A percentile compares a stretch with the other conserved stretches of the same genome.
Conservation (phyloP, 2,113 vertebrate species). For the Bettongia penicillata region DNA sequence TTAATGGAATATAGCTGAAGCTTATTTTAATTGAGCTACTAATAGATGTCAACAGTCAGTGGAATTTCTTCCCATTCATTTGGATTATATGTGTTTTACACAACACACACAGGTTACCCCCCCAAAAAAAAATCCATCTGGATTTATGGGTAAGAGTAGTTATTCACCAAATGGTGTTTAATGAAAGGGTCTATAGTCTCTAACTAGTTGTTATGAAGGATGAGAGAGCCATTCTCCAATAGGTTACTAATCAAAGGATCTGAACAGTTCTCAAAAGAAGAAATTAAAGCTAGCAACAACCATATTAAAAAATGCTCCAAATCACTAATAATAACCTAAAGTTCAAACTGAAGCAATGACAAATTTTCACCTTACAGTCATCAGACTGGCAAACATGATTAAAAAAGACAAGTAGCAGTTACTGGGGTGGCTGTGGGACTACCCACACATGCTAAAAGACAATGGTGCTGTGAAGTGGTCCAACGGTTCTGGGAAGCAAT, state of each 20-base stretch:
- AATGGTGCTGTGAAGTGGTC: not conserved
- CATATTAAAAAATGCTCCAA: not conserved
- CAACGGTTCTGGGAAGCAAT: not conserved
- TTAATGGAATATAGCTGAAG: not conserved
- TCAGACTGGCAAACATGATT: not conserved
- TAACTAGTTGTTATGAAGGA: not conserved
- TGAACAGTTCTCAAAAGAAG: not conserved
- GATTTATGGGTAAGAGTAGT: not conserved
- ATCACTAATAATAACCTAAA: not conserved
- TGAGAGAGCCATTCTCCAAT: not conserved
- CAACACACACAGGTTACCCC: no score
- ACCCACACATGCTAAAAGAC: not conserved
- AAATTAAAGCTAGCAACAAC: not conserved
- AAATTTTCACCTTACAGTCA: not conserved
- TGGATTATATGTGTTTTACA: not conserved
- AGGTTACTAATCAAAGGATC: not conserved
- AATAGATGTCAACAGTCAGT: not conserved
- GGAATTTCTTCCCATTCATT: not conserved
- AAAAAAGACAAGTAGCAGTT: not conserved
- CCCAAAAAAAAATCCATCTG: not conserved
- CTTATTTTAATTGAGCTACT: conserved; percentile 5
- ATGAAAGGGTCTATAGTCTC: not conserved
- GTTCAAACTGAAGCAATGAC: not conserved
- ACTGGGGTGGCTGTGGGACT: not conserved
- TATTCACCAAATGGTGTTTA: not conserved